Percentiles rank a stretch among this genome's conserved stretches.
Conservation (phyloP, 1,140 invertebrate species). For the Acyrthosiphon pisum region DNA sequence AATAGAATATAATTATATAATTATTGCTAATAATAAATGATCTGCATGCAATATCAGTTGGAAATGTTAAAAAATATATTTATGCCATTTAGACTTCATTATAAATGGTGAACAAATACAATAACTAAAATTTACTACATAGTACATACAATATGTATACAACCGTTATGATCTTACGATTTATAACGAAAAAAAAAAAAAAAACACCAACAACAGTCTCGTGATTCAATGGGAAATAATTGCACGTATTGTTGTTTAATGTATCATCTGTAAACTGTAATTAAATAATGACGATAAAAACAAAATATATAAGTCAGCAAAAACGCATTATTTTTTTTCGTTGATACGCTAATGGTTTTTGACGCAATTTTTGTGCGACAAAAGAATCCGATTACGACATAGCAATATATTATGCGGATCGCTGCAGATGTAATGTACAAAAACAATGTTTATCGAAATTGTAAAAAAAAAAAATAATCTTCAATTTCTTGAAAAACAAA, state of each 20-base stretch:
- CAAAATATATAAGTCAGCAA: background rate
- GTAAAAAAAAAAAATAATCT: background rate
- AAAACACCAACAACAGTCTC: no score
- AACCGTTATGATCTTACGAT: background rate
- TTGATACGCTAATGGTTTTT: background rate
- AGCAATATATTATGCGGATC: background rate
- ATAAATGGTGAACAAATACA: no score
- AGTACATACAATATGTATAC: no score
- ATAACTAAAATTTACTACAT: no score
- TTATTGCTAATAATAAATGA: no score
- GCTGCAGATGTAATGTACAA: background rate
- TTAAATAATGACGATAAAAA: background rate
- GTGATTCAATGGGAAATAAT: background rate
- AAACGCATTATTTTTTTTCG: background rate
- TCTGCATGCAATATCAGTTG: no score
- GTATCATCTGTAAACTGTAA: background rate
- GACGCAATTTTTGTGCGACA: background rate
- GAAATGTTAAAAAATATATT: no score
- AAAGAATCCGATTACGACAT: background rate
- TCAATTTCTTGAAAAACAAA: background rate
- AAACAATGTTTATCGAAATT: background rate
- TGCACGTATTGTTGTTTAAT: background rate
- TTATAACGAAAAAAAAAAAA: background rate
- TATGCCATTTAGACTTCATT: no score
- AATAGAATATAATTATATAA: no score